Base-by-base conservation (phyloP, 1,140 invertebrate genomes). In the Himalopsyche phryganea region DNA sequence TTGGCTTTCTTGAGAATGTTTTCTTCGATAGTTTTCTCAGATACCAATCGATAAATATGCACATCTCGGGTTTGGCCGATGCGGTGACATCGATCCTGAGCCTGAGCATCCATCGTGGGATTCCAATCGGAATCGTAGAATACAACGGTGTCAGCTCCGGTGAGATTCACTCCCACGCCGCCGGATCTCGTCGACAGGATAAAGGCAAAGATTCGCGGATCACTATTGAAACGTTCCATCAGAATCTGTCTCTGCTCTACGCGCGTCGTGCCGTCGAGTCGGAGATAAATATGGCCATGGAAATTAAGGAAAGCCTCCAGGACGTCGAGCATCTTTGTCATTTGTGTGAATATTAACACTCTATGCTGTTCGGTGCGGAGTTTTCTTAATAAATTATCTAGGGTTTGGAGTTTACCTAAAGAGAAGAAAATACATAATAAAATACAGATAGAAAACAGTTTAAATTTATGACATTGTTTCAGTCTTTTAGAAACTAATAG, bases 101-200 rank as follows among this genome's bases (percentile, higher is more conserved):
- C 96, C 76, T 96, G 97, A 41, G 96, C 96, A 83, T 99, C 96
- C 96, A 99, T 99, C 0, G 96, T 99, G 40, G 97, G 96, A 85
- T 99, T 99, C 98, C 97, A 99, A 79, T 99, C 98, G 61, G 94
- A 97, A 78, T 99, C 98, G 76, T 99, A 99, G 79, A 99, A 99
- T 71, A 99, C 92, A 40, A 99, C 98, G 65, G 96, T 98, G 78
- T 99, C 98, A 23, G 98, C 98, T 49, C 98, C 98, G 7, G 96
- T 99, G 50, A 99, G 80, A 83, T 99, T 99, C 11, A 99, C 91
- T 54, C 98, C 98, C 45, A 99, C 89, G 65, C 98, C 98, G 68
- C 97, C 98, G 41, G 94, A 97, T 48, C 98, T 84, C 15, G 98
- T 99, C 0, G 96, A 98, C 23, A 99, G 73, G 65, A 99, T 99